A percentile compares a stretch with the other conserved stretches of the same genome.
Evolutionary conservation across 2,888 invertebrate genomes (phyloP).

Genomic region (Caenorhabditis macrosperma): DNA sequence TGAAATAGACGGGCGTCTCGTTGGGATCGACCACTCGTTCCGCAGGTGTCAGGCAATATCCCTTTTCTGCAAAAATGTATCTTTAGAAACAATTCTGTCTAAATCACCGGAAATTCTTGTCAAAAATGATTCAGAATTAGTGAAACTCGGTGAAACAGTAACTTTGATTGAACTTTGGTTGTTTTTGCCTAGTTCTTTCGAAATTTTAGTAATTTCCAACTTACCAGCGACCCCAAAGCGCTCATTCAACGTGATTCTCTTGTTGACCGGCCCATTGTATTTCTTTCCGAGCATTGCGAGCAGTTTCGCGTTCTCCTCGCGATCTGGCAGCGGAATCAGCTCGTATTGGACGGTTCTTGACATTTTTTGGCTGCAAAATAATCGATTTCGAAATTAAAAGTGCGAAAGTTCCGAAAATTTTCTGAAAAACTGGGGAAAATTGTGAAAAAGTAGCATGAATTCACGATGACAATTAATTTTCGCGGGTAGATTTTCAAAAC

Average conservation of each 20-base stretch:
- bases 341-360: conserved; percentile 9
- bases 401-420: not conserved
- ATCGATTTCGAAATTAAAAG: not conserved
- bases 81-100: not conserved
- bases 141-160: too few species aligned
- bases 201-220: not conserved
- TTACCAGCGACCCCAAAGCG: conserved; percentile 43
- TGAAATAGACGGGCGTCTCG: not conserved
- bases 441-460: not conserved
- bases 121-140: not conserved
- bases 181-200: not conserved
- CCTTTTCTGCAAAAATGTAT: conserved; percentile 46
- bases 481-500: conserved; percentile 14
- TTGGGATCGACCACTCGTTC: not conserved
- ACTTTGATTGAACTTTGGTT: not conserved
- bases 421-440: not conserved
- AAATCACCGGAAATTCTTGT: too few species aligned
- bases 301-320: conserved; percentile 23
- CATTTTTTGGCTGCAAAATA: not conserved
- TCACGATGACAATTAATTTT: conserved; percentile 5
- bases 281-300: conserved; percentile 25
- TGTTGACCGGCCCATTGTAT: not conserved
- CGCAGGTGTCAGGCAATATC: conserved; percentile 19
- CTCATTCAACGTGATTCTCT: conserved; percentile 49
- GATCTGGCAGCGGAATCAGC: conserved; percentile 11